Conservation (phyloP, 2,797 vertebrate genomes). For the Falco berigora region DNA sequence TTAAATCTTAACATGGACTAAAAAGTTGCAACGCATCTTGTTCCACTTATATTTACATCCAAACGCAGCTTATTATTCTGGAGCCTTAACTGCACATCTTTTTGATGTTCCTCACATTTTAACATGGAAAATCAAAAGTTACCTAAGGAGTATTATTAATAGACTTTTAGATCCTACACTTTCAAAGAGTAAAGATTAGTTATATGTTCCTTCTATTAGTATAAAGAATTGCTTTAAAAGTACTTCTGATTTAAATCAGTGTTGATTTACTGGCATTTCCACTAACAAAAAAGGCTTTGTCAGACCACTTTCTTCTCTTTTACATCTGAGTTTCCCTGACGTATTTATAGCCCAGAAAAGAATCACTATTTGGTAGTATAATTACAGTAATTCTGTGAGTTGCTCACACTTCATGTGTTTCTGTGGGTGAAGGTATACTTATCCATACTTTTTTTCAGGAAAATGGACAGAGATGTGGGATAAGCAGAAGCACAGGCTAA, state of each 20-base stretch:
- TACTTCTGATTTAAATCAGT: neutral
- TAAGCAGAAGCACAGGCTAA: neutral
- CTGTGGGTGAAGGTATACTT: neutral
- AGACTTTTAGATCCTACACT: neutral
- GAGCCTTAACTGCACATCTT: neutral
- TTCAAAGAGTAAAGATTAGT: neutral
- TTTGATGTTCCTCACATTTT: neutral
- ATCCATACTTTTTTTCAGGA: neutral
- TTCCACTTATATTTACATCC: neutral
- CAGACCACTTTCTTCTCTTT: neutral
- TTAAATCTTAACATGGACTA: neutral
- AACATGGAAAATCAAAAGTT: neutral
- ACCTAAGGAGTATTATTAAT: neutral
- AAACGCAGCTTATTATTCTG: neutral
- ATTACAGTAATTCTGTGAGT: neutral
- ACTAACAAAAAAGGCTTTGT: neutral
- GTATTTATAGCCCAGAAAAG: neutral
- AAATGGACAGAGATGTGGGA: neutral
- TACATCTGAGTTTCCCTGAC: neutral
- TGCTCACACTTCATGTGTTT: neutral
- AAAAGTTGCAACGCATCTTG: neutral
- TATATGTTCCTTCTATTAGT: neutral
- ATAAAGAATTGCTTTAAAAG: neutral
- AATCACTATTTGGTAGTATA: neutral
- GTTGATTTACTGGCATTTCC: neutral